Percentiles rank a stretch among this genome's conserved stretches.
These are phyloP conservation scores for Orientallactaga bullata DNA, from an alignment of 2,113 vertebrate species.

Conservation along the genomic window DNA sequence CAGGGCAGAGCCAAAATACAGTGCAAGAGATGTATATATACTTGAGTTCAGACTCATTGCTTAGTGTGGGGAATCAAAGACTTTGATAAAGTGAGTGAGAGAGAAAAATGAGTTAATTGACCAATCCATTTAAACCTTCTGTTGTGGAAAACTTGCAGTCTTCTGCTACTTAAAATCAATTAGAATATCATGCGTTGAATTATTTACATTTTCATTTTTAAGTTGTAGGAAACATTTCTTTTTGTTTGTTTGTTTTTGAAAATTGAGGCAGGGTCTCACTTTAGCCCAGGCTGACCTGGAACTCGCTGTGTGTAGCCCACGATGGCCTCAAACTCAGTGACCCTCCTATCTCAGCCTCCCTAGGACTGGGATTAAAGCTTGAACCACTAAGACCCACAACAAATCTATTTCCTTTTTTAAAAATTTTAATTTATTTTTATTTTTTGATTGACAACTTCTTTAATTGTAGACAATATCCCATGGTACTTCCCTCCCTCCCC, in stretches of 20 bases:
- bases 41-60: background rate
- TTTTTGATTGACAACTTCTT: too few relatives aligned
- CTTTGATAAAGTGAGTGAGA: background rate
- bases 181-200: slow-evolving; percentile 6
- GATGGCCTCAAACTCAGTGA: too few relatives aligned
- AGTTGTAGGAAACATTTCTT: background rate
- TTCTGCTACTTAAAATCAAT: background rate
- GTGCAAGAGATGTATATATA: background rate
- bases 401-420: background rate
- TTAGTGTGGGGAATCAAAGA: background rate
- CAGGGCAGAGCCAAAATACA: background rate
- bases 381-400: background rate
- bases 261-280: too few relatives aligned
- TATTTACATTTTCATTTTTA: slow-evolving; percentile 11
- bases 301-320: too few relatives aligned
- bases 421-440: too few relatives aligned
- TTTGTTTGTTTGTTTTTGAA: background rate
- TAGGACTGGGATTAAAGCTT: too few relatives aligned
- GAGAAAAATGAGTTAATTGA: background rate
- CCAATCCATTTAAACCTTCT: background rate
- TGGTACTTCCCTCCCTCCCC: too few relatives aligned
- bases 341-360: too few relatives aligned
- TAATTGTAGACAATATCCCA: too few relatives aligned
- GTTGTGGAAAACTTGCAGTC: background rate
- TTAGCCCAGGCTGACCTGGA: too few relatives aligned